These are phyloP conservation scores for Drosophila melanogaster DNA, from an alignment of 1,140 invertebrate genomes.

Conservation along the genomic window DNA sequence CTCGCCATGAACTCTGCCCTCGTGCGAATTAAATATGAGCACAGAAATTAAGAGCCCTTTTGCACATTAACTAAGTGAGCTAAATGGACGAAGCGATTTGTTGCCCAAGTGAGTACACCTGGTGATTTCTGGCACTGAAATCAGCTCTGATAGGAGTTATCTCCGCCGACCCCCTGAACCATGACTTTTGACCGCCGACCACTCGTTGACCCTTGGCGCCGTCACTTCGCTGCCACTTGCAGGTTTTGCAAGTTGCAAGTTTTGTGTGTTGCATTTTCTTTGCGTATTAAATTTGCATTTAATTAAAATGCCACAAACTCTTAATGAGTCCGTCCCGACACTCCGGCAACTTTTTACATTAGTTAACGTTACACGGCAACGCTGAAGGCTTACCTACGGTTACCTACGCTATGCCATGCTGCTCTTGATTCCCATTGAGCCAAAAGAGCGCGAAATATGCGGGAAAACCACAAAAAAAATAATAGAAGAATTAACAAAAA, in stretches of 20 bases:
- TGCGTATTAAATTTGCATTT: constrained; percentile 69
- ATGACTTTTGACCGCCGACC: not conserved
- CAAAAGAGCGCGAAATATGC: constrained; percentile 63
- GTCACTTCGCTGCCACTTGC: constrained; percentile 38
- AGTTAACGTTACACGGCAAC: constrained; percentile 55
- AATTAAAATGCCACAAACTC: constrained; percentile 67
- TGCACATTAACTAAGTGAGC: not conserved
- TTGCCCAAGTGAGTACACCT: not conserved
- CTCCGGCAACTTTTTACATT: constrained; percentile 55
- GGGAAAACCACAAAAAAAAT: constrained; percentile 23
- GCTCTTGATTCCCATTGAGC: constrained; percentile 58
- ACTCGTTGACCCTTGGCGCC: constrained; percentile 19
- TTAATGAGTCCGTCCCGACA: constrained; percentile 51
- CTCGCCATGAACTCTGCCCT: not conserved
- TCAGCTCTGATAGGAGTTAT: constrained; percentile 37
- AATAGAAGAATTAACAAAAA: not conserved
- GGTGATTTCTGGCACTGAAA: constrained; percentile 1
- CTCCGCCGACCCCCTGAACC: not conserved
- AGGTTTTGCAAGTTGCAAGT: constrained; percentile 16
- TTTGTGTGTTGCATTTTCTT: constrained; percentile 56
- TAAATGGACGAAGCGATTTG: constrained; percentile 11
- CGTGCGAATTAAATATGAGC: not conserved
- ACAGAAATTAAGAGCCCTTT: not conserved
- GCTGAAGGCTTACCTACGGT: constrained; percentile 44
- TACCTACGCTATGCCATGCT: constrained; percentile 12